Base-by-base conservation (phyloP, 2,113 vertebrate genomes). In the Cyanoderma ruficeps region DNA sequence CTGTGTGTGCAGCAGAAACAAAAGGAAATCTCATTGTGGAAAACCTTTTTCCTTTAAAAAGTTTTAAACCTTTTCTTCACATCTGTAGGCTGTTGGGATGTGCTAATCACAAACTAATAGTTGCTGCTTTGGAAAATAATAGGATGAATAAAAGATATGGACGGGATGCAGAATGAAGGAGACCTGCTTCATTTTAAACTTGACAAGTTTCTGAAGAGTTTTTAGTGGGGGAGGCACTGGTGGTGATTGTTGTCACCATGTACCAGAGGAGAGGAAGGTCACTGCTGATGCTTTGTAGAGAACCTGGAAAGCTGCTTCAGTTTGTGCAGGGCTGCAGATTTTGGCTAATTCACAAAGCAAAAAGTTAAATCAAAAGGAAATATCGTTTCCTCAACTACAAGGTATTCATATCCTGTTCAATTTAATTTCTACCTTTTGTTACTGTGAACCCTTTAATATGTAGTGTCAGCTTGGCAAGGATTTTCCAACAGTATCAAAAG, bases 371-470 rank as follows among this genome's bases (percentile, higher is more conserved):
- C 83, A 87, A 93, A 97, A 94, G 96, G 97, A 98, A 98, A 90
- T 95, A 97, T 77, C 31, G 89, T 97, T 98, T 97, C 97, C 97
- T 97, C 96, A 86, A 84, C 96, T 90, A 94, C 94, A 97, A 95
- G 96, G 89, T 97, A 98, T 97, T 98, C 97, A 98, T 98, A 98
- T 97, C 97, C 97, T 97, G 96, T 97, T 98, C 96, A 95, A 95
- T 97, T 97, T 98, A 94, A 98, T 97, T 97, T 96, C 91, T 57
- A 90, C 96, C 95, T 94, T 97, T 95, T 97, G 95, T 63, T 68
- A 83, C 10, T 83, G 90, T 44, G 93, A 97, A 91, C 93, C 71
- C 87, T 94, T 93, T 96, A 97, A 97, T 94, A 74, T 25, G 69
- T 85, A 85, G 87, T 77, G 96, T 97, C 97, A 97, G 79, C 93